Base-by-base conservation (phyloP, 1,140 invertebrate species). In the Paraescarpia echinospica region DNA sequence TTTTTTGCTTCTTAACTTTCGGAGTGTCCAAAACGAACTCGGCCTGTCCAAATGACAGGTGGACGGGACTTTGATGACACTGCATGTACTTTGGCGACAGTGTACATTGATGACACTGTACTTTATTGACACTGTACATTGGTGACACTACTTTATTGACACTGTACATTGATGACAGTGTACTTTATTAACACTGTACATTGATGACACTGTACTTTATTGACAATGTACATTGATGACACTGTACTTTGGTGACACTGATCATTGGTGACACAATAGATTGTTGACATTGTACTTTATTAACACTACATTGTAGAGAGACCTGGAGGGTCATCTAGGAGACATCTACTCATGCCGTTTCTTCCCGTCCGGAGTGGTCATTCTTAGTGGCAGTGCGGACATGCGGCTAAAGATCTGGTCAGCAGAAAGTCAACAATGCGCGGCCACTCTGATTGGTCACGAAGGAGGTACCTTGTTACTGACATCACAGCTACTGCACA, bases 351-450 rank as follows among this genome's bases (percentile, higher is more conserved):
- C 96, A 92, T 97, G 97, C 94, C 96, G 96, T 91, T 98, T 97
- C 94, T 98, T 98, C 94, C 97, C 97, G 51, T 97, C 97, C 92
- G 97, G 97, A 9, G 94, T 97, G 91, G 97, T 98, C 34, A 95
- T 97, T 1, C 95, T 98, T 90, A 97, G 97, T 92, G 97, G 97
- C 92, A 97, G 97, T 4, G 97, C 97, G 89, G 98, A 98, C 96
- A 97, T 97, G 94, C 96, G 96, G 88, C 95, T 97, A 1, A 97
- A 97, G 94, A 97, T 98, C 92, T 98, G 97, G 97, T 97, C 97
- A 92, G 97, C 97, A 8, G 97, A 97, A 94, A 97, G 97, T 92
- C 97, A 97, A 77, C 95, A 96, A 34, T 97, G 97, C 96, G 97
- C 97, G 90, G 97, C 97, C 1, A 97, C 97, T 31, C 95, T 98